These are phyloP conservation scores for Idaea dimidiata DNA, from an alignment of 2,888 invertebrate genomes.

Conservation along the genomic window DNA sequence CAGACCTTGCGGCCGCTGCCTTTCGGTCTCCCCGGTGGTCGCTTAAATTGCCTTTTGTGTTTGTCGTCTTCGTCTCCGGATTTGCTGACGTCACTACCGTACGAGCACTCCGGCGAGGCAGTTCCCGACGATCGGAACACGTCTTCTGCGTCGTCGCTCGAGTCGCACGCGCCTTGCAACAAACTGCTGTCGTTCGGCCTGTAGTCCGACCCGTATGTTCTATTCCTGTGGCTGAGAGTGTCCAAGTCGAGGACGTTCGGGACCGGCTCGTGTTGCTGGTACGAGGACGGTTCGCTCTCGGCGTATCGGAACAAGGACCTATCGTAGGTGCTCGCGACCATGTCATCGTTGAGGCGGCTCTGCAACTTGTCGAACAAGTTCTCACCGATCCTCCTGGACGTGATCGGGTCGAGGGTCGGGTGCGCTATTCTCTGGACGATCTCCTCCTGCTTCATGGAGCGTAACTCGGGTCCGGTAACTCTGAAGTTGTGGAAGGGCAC, in stretches of 20 bases:
- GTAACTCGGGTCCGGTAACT: conserved; percentile 59
- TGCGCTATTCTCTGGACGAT: conserved; percentile 58
- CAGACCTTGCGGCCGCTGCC: conserved; percentile 70
- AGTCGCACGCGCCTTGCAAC: conserved; percentile 52
- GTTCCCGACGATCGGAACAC: conserved; percentile 60
- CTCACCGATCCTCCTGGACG: conserved; percentile 57
- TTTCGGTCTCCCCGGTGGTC: conserved; percentile 79
- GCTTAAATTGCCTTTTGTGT: conserved; percentile 61
- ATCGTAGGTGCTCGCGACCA: conserved; percentile 31
- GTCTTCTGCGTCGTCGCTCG: conserved; percentile 71
- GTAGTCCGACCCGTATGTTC: conserved; percentile 57
- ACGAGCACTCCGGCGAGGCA: conserved; percentile 64
- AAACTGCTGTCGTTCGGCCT: conserved; percentile 57
- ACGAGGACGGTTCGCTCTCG: conserved; percentile 56
- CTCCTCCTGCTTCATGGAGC: conserved; percentile 61
- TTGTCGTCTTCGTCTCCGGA: conserved; percentile 74
- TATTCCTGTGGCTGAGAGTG: conserved; percentile 56
- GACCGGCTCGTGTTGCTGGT: conserved; percentile 45
- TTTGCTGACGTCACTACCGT: conserved; percentile 69
- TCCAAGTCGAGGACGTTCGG: conserved; percentile 67
- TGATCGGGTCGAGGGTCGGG: conserved; percentile 50
- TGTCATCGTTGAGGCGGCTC: conserved; percentile 56
- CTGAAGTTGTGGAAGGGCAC: conserved; percentile 70
- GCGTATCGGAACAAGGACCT: conserved; percentile 57
- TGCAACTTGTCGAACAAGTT: conserved; percentile 64